These are phyloP conservation scores for Drosophila arizonae DNA, from an alignment of 1,140 invertebrate genomes.

Conservation along the genomic window DNA sequence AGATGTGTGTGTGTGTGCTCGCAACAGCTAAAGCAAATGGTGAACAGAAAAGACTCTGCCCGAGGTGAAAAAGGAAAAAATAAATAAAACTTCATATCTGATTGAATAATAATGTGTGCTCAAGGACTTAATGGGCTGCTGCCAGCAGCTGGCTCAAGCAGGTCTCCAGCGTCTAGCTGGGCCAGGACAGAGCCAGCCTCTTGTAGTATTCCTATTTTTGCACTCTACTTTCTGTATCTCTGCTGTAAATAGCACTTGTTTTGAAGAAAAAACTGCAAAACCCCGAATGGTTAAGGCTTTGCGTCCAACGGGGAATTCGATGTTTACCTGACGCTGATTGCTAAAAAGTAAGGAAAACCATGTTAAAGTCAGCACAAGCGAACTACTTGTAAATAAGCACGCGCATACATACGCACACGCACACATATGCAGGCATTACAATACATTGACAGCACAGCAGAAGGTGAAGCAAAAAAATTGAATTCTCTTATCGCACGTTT, in stretches of 20 bases:
- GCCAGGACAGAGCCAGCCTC: neutral
- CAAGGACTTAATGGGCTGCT: slow-evolving; percentile 72
- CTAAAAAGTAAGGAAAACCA: slow-evolving; percentile 53
- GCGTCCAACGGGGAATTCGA: slow-evolving; percentile 60
- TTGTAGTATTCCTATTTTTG: slow-evolving; percentile 20
- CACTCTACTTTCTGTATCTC: slow-evolving; percentile 18
- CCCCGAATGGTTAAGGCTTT: slow-evolving; percentile 19
- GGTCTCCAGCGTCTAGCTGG: neutral
- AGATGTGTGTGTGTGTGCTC: neutral
- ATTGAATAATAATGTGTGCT: slow-evolving; percentile 81
- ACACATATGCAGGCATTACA: slow-evolving; percentile 1
- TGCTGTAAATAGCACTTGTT: slow-evolving; percentile 35
- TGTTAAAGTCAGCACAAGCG: slow-evolving; percentile 15
- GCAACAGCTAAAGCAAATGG: slow-evolving; percentile 6
- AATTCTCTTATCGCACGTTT: slow-evolving; percentile 70
- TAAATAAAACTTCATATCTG: slow-evolving; percentile 73
- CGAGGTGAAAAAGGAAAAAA: slow-evolving; percentile 21
- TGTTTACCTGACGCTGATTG: slow-evolving; percentile 66
- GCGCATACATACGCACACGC: neutral
- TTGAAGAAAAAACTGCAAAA: slow-evolving; percentile 52
- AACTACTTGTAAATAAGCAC: slow-evolving; percentile 22
- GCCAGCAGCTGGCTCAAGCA: slow-evolving; percentile 46
- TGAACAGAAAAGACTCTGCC: slow-evolving; percentile 19
- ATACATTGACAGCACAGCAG: slow-evolving; percentile 32
- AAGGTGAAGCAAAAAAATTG: slow-evolving; percentile 45